A percentile compares a stretch with the other conserved stretches of the same genome.
These are phyloP conservation scores for Drymodes brunneopygia DNA, from an alignment of 2,113 vertebrate species.

Conservation along the genomic window DNA sequence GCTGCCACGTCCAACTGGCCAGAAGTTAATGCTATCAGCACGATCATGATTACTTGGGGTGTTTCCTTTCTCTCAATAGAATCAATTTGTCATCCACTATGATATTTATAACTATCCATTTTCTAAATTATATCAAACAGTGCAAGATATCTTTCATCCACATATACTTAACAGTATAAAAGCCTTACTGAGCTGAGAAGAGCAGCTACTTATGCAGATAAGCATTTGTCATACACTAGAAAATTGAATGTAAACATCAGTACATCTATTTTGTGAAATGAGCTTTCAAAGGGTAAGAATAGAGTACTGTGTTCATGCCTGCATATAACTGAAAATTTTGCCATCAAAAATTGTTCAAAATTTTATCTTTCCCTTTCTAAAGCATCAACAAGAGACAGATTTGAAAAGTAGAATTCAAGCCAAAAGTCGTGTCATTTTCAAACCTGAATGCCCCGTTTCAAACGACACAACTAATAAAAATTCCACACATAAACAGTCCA, in stretches of 20 bases:
- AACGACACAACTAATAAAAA: not conserved
- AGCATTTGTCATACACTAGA: not conserved
- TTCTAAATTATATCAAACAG: not conserved
- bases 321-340: not conserved
- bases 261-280: not conserved
- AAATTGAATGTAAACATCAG: not conserved
- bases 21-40: not conserved
- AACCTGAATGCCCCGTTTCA: not conserved
- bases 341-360: not conserved
- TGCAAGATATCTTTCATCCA: not conserved
- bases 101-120: not conserved
- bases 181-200: not conserved
- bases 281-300: not conserved
- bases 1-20: not conserved
- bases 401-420: not conserved
- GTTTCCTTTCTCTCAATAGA: not conserved
- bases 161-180: not conserved
- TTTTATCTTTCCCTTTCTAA: not conserved
- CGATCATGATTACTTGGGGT: not conserved
- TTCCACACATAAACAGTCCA: not conserved
- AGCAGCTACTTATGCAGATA: not conserved
- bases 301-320: not conserved
- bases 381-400: not conserved
- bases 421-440: not conserved
- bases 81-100: not conserved